Evolutionary conservation across 2,888 invertebrate species (phyloP).

Genomic region (Caenorhabditis sp.): DNA sequence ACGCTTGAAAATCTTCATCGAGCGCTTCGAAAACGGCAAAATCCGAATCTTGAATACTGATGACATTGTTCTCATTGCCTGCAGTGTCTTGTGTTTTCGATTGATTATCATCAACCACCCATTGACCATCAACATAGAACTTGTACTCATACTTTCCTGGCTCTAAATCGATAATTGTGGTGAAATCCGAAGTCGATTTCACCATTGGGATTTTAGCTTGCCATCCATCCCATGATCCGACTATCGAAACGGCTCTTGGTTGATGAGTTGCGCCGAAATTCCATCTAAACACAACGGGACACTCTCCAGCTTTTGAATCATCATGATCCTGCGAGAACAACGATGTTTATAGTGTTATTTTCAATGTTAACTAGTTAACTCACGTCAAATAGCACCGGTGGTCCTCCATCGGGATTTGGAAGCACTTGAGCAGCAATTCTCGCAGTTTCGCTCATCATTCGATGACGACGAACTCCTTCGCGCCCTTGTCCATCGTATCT

Average conservation of each 20-base stretch:
- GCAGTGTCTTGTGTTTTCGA: slow-evolving; percentile 71
- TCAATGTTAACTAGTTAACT: no score
- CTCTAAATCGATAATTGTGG: slow-evolving; percentile 82
- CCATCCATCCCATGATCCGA: slow-evolving; percentile 81
- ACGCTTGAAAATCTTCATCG: slow-evolving; percentile 68
- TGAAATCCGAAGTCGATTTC: slow-evolving; percentile 91
- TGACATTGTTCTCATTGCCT: slow-evolving; percentile 90
- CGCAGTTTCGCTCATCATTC: slow-evolving; percentile 44
- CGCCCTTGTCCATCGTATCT: slow-evolving; percentile 13
- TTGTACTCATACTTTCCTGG: slow-evolving; percentile 70
- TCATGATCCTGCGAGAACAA: slow-evolving; percentile 34
- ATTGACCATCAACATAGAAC: slow-evolving; percentile 69
- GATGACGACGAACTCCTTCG: slow-evolving; percentile 33
- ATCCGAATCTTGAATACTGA: slow-evolving; percentile 91
- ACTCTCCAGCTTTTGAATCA: slow-evolving; percentile 59
- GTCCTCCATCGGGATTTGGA: slow-evolving; percentile 34
- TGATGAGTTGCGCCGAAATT: slow-evolving; percentile 27
- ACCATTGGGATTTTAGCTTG: slow-evolving; percentile 90
- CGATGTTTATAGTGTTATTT: no score
- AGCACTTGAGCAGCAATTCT: slow-evolving; percentile 29
- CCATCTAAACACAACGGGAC: slow-evolving; percentile 71
- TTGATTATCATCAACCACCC: slow-evolving; percentile 68
- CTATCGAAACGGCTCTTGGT: slow-evolving; percentile 57
- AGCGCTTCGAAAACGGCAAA: slow-evolving; percentile 81
- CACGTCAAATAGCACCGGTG: slow-evolving; percentile 38